phyloP scores from a whole-genome alignment of 2,888 invertebrate genomes.

The Nemotelus pantherinus region DNA sequence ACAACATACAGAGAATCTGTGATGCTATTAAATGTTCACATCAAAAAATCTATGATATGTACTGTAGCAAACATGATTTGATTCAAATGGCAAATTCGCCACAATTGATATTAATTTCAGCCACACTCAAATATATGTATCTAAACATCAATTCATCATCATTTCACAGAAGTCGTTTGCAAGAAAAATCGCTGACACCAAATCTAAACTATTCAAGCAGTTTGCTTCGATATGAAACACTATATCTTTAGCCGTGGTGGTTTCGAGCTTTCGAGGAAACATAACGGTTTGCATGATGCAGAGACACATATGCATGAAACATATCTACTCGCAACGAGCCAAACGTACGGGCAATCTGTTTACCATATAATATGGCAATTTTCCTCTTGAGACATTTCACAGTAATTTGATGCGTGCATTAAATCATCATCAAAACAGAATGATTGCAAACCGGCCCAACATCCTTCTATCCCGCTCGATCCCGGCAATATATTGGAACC shows the following conservation, averaged over 20 bases:
- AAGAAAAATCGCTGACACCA: slow-evolving; percentile 10
- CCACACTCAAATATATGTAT: not conserved
- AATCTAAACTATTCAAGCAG: slow-evolving; percentile 2
- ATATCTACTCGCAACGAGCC: not conserved
- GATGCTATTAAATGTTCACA: too few species aligned
- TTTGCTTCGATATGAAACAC: slow-evolving; percentile 12
- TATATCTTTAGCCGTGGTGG: not conserved
- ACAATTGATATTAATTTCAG: slow-evolving; percentile 16
- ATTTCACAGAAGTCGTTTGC: slow-evolving; percentile 15
- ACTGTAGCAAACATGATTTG: too few species aligned
- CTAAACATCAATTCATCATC: slow-evolving; percentile 25
- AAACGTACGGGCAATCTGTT: slow-evolving; percentile 26
- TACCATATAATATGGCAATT: slow-evolving; percentile 38
- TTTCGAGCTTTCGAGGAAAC: not conserved
- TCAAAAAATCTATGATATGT: too few species aligned
- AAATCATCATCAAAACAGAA: slow-evolving; percentile 44
- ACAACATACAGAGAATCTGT: too few species aligned
- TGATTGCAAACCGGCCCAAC: slow-evolving; percentile 28
- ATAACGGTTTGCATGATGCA: not conserved
- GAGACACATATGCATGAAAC: not conserved
- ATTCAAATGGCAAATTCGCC: not conserved
- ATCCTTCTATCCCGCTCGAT: not conserved
- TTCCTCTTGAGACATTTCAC: slow-evolving; percentile 42
- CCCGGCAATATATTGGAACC: not conserved
- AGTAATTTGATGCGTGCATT: slow-evolving; percentile 43